These are phyloP conservation scores for Hydropsyche betteni DNA, from an alignment of 2,888 invertebrate species.

Conservation along the genomic window DNA sequence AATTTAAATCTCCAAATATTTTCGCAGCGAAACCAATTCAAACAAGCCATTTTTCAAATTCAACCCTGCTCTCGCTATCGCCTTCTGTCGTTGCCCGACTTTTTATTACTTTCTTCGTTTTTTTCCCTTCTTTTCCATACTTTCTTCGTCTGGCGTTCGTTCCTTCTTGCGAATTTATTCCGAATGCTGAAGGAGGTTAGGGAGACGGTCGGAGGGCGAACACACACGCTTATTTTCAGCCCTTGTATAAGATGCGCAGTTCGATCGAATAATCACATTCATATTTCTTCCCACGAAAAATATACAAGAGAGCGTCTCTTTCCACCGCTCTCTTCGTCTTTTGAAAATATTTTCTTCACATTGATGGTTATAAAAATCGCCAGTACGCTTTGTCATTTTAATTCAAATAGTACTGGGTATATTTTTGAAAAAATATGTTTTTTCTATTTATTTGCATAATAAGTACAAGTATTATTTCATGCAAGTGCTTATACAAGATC, in stretches of 20 bases:
- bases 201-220: slow-evolving; percentile 28
- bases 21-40: slow-evolving; percentile 50
- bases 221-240: slow-evolving; percentile 34
- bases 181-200: slow-evolving; percentile 37
- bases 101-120: slow-evolving; percentile 48
- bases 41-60: slow-evolving; percentile 50
- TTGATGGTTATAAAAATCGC: too few species aligned
- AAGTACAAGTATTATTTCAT: not conserved
- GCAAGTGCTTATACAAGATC: too few species aligned
- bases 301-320: slow-evolving; percentile 10
- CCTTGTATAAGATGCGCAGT: slow-evolving; percentile 37
- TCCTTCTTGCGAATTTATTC: slow-evolving; percentile 43
- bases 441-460: not conserved
- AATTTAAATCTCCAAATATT: slow-evolving; percentile 49
- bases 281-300: slow-evolving; percentile 32
- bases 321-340: not conserved
- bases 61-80: slow-evolving; percentile 43
- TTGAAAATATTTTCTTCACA: not conserved
- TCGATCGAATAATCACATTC: slow-evolving; percentile 41
- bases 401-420: too few species aligned
- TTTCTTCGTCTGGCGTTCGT: slow-evolving; percentile 39
- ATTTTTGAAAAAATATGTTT: not conserved
- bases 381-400: too few species aligned
- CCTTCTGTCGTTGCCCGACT: slow-evolving; percentile 45
- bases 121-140: slow-evolving; percentile 38